Conservation (phyloP, 2,797 vertebrate genomes). For the Hippopotamyrus pictus region DNA sequence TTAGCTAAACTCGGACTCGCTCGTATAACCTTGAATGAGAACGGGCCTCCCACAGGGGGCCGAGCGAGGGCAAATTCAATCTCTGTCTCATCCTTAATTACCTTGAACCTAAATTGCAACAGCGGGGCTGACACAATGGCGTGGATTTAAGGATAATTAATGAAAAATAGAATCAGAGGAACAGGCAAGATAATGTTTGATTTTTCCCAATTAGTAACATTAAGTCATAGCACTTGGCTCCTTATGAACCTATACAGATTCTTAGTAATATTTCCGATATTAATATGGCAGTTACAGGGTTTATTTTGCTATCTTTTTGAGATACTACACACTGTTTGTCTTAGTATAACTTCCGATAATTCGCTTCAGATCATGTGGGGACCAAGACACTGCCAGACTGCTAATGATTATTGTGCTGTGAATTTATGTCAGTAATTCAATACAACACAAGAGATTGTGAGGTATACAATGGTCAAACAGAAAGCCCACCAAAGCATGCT, state of each 20-base stretch:
- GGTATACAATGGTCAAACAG: neutral
- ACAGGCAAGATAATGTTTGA: conserved; percentile 14
- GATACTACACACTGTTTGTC: neutral
- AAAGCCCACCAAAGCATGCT: neutral
- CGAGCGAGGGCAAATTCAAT: conserved; percentile 16
- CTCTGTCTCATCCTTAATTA: conserved; percentile 26
- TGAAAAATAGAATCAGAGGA: conserved; percentile 15
- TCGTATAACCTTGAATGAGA: conserved; percentile 25
- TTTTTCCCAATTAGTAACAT: conserved; percentile 13
- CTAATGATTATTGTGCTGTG: neutral
- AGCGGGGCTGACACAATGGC: conserved; percentile 5
- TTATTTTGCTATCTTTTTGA: neutral
- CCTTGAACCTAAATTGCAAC: conserved; percentile 22
- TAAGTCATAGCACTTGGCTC: neutral
- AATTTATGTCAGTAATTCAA: neutral
- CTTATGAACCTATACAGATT: neutral
- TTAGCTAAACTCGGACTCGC: conserved; percentile 17
- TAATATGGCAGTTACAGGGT: neutral
- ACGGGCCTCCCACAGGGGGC: conserved; percentile 8
- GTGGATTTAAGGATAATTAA: conserved; percentile 22
- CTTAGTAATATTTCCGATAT: neutral
- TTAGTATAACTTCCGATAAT: neutral
- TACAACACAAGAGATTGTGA: neutral
- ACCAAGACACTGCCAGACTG: neutral
- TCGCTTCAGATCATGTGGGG: neutral